A percentile compares a stretch with the other conserved stretches of the same genome.
Conservation (phyloP, 2,113 vertebrate species). For the Sigmodon hispidus region DNA sequence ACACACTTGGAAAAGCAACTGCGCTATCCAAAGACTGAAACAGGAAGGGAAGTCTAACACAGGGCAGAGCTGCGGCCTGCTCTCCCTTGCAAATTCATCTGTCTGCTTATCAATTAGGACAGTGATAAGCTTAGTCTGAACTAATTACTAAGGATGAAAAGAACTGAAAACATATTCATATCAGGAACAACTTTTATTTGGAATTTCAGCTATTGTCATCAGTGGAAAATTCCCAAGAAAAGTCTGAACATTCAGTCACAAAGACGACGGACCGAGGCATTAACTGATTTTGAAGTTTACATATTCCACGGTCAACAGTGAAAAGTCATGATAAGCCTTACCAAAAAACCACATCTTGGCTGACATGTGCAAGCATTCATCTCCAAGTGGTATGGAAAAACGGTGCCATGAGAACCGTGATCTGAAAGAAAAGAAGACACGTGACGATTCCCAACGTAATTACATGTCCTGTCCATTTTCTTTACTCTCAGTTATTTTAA, state of each 20-base stretch:
- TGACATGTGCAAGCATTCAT: constrained; percentile 85
- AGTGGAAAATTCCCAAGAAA: constrained; percentile 23
- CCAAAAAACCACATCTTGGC: constrained; percentile 83
- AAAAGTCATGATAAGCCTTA: constrained; percentile 67
- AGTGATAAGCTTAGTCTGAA: constrained; percentile 23
- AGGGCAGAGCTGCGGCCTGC: background rate
- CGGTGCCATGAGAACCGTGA: constrained; percentile 43
- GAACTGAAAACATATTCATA: constrained; percentile 48
- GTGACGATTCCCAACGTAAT: background rate
- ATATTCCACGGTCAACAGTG: background rate
- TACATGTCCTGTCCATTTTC: background rate
- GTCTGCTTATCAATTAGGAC: constrained; percentile 1
- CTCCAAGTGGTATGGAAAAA: constrained; percentile 40
- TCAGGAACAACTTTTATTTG: constrained; percentile 15
- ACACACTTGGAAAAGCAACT: background rate
- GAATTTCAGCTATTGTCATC: constrained; percentile 30
- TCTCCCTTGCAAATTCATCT: constrained; percentile 28
- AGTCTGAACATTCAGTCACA: background rate
- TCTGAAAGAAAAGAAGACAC: constrained; percentile 60
- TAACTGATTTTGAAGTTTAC: constrained; percentile 24
- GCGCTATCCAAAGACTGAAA: background rate
- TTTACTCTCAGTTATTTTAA: background rate
- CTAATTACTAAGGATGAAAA: constrained; percentile 24
- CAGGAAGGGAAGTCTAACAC: background rate
- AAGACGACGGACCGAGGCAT: constrained; percentile 37